phyloP scores from a whole-genome alignment of 2,113 vertebrate species.

The Agelaius tricolor region DNA sequence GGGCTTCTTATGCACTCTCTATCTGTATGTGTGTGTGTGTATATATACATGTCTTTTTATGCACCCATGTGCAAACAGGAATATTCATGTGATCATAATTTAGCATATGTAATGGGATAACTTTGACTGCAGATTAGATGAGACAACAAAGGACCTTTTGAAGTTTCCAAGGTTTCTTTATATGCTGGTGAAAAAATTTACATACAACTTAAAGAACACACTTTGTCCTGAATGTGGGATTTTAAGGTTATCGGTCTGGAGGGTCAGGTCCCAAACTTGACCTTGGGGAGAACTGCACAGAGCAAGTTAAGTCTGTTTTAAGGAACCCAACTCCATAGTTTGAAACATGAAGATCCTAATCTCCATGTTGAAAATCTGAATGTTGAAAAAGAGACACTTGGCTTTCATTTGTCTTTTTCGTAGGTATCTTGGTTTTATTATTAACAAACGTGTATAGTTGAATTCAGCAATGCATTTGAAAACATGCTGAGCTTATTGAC shows the following conservation, averaged over 20 bases:
- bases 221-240: not conserved
- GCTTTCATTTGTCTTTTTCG: not conserved
- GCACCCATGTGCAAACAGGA: not conserved
- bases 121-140: not conserved
- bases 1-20: not conserved
- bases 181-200: not conserved
- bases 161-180: not conserved
- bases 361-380: not conserved
- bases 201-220: not conserved
- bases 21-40: rapidly evolving
- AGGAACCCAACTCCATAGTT: not conserved
- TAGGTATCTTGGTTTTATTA: not conserved
- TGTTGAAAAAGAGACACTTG: not conserved
- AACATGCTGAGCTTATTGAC: not conserved
- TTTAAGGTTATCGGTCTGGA: not conserved
- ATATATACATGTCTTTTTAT: not conserved
- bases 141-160: not conserved
- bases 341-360: not conserved
- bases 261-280: not conserved
- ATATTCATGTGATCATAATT: not conserved
- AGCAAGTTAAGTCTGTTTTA: not conserved
- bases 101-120: not conserved
- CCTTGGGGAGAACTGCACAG: not conserved
- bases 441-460: not conserved
- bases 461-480: not conserved